phyloP scores from a whole-genome alignment of 2,113 vertebrate species.

The Nannospalax galili region DNA sequence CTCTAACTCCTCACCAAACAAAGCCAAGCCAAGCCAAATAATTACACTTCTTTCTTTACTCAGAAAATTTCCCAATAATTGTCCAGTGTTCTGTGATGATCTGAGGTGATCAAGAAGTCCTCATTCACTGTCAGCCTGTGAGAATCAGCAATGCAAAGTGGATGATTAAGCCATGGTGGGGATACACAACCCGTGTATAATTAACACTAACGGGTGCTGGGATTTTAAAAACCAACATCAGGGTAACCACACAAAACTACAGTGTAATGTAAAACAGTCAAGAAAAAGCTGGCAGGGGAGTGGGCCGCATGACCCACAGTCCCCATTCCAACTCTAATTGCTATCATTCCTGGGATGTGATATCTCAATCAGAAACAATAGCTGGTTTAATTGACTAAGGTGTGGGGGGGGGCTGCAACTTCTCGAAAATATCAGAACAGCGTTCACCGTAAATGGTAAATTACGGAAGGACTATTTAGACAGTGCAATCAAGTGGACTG shows the following conservation, averaged over 20 bases:
- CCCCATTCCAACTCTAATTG: slow-evolving; percentile 72
- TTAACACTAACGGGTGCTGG: slow-evolving; percentile 43
- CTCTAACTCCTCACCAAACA: neutral
- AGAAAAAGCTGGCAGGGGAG: slow-evolving; percentile 19
- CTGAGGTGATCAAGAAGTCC: neutral
- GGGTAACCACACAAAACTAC: slow-evolving; percentile 56
- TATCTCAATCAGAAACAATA: slow-evolving; percentile 81
- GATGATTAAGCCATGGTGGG: slow-evolving; percentile 42
- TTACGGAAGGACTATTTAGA: slow-evolving; percentile 56
- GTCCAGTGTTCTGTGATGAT: neutral
- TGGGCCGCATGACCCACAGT: slow-evolving; percentile 32
- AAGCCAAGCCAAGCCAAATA: neutral
- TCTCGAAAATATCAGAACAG: slow-evolving; percentile 49
- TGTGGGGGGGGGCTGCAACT: slow-evolving; percentile 48
- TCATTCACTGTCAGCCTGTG: slow-evolving; percentile 19
- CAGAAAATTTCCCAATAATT: neutral
- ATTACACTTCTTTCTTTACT: neutral
- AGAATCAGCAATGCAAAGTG: slow-evolving; percentile 56
- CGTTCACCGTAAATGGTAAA: slow-evolving; percentile 41
- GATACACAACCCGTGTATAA: slow-evolving; percentile 19
- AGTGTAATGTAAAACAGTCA: neutral
- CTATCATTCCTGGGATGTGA: slow-evolving; percentile 71
- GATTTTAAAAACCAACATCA: slow-evolving; percentile 56
- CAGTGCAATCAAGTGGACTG: slow-evolving; percentile 11
- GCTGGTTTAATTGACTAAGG: slow-evolving; percentile 74